Conservation (phyloP, 2,797 vertebrate genomes). For the Artibeus lituratus region DNA sequence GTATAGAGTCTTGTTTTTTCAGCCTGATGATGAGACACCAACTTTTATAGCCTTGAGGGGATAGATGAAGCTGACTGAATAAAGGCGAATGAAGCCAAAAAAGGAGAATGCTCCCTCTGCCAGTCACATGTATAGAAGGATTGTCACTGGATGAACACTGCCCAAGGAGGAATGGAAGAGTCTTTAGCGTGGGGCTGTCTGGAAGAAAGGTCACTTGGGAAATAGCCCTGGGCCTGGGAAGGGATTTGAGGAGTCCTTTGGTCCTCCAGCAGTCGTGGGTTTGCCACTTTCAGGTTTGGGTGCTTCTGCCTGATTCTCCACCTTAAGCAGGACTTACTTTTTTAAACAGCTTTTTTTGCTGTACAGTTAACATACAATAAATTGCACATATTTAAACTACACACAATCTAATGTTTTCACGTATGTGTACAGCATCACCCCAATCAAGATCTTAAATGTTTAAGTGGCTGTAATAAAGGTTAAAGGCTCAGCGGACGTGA, state of each 20-base stretch:
- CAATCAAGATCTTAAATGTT: neutral
- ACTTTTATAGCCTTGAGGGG: neutral
- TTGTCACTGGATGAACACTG: neutral
- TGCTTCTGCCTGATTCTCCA: neutral
- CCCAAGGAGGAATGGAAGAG: no score
- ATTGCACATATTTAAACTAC: neutral
- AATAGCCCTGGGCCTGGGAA: neutral
- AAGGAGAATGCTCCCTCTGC: neutral
- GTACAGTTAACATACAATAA: neutral
- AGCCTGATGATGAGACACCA: neutral
- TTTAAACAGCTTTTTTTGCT: neutral
- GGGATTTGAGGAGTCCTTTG: neutral
- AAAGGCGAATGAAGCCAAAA: neutral
- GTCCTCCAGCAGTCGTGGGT: neutral
- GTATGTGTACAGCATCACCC: neutral
- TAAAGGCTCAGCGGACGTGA: neutral
- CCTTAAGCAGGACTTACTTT: neutral
- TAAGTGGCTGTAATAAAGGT: neutral
- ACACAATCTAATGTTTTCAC: neutral
- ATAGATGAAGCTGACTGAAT: neutral
- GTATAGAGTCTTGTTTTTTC: neutral
- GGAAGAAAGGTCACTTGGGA: neutral
- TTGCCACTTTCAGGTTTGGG: neutral
- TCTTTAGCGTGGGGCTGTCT: neutral
- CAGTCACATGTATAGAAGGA: neutral